Conservation (phyloP, 2,888 invertebrate species). For the Dynastes hyllus region DNA sequence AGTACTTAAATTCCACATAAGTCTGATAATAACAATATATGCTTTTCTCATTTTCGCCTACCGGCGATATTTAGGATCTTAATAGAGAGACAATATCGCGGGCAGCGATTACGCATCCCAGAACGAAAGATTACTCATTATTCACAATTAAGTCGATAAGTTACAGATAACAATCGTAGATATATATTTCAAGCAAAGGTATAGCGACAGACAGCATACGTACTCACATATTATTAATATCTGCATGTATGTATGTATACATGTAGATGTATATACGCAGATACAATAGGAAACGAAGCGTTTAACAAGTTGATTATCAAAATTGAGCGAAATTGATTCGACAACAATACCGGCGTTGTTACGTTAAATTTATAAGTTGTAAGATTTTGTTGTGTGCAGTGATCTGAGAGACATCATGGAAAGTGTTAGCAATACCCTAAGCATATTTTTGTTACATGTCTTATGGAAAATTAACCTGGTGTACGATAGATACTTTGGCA, state of each 20-base stretch:
- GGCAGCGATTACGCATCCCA: not conserved
- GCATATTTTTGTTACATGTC: slow-evolving; percentile 16
- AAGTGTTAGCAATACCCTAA: slow-evolving; percentile 24
- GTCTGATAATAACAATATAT: not conserved
- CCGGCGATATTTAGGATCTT: not conserved
- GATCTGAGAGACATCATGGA: slow-evolving; percentile 23
- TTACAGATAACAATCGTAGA: not conserved
- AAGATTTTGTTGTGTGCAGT: slow-evolving; percentile 19
- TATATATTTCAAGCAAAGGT: slow-evolving; percentile 8
- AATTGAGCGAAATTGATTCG: slow-evolving; percentile 44
- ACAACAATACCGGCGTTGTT: slow-evolving; percentile 39
- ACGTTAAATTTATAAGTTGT: slow-evolving; percentile 28
- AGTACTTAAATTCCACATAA: not conserved
- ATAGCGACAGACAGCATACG: not conserved
- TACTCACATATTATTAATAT: not conserved
- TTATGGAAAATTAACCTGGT: slow-evolving; percentile 33
- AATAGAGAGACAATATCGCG: too few species aligned
- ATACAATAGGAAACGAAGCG: slow-evolving; percentile 29
- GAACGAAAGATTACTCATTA: not conserved
- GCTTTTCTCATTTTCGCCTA: not conserved
- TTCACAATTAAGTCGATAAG: not conserved
- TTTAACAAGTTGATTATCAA: slow-evolving; percentile 41
- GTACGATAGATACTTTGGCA: slow-evolving; percentile 36
- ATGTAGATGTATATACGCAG: not conserved
- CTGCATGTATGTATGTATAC: not conserved